phyloP scores from a whole-genome alignment of 2,797 vertebrate species.

The Galaxias olidus region DNA sequence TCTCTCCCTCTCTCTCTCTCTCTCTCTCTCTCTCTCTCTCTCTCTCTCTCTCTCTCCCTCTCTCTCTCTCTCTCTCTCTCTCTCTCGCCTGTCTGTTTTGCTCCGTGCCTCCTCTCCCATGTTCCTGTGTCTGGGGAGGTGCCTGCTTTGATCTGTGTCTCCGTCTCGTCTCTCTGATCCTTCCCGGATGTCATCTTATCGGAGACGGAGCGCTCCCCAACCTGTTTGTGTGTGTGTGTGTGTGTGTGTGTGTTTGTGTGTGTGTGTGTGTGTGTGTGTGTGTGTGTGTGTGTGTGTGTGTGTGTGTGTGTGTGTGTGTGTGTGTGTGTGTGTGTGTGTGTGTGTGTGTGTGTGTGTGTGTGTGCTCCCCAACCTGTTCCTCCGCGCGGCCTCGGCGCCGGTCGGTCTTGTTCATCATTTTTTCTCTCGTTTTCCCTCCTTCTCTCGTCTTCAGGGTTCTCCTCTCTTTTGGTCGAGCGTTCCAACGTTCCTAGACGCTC shows the following conservation, averaged over 20 bases:
- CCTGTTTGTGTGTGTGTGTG: constrained; percentile 16
- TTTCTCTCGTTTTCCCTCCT: not conserved
- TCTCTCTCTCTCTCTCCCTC: no score
- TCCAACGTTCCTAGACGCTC: constrained; percentile 18
- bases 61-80: no score
- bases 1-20: constrained; percentile 4
- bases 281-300: constrained; percentile 21
- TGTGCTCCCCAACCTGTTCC: no score
- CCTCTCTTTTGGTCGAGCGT: constrained; percentile 31
- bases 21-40: constrained; percentile 16
- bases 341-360: constrained; percentile 12
- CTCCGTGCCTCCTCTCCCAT: no score
- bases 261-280: constrained; percentile 23
- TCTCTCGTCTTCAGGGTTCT: not conserved
- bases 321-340: constrained; percentile 3
- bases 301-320: constrained; percentile 7
- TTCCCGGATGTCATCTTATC: constrained; percentile 45
- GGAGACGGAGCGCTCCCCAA: constrained; percentile 34
- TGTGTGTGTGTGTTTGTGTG: constrained; percentile 19
- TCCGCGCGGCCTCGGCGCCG: no score
- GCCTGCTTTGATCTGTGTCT: no score
- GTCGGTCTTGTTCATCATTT: constrained; percentile 11
- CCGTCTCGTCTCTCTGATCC: constrained; percentile 8
- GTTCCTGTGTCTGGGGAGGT: no score
- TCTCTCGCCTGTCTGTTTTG: no score